Conservation (phyloP, 1,140 invertebrate species). For the Nomia melanderi region DNA sequence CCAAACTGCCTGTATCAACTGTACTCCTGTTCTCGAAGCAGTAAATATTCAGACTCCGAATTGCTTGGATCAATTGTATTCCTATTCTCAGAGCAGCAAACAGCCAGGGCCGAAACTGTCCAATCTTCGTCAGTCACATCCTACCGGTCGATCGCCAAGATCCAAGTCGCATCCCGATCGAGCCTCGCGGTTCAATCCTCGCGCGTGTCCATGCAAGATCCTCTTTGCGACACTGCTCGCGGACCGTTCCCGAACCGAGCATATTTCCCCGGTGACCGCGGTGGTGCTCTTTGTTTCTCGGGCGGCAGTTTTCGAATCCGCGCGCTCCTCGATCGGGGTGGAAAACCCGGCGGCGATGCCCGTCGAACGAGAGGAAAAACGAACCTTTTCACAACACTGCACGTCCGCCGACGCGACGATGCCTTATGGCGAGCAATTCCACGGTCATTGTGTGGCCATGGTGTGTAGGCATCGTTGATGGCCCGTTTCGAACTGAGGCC, state of each 20-base stretch:
- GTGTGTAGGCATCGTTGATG: constrained; percentile 77
- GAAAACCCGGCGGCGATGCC: background rate
- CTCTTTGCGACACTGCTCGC: background rate
- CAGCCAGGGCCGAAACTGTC: background rate
- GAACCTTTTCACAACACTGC: constrained; percentile 45
- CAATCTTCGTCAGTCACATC: background rate
- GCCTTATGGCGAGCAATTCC: constrained; percentile 59
- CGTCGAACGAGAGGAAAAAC: background rate
- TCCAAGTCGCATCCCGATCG: background rate
- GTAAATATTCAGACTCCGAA: too few species aligned
- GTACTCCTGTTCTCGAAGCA: too few species aligned
- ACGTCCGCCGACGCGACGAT: constrained; percentile 49
- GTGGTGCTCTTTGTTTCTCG: background rate
- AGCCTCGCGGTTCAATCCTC: background rate
- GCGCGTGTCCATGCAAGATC: background rate
- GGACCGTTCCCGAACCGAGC: background rate
- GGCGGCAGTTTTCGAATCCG: background rate
- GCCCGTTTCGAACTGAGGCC: constrained; percentile 78
- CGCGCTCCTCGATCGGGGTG: background rate
- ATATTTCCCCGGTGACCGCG: constrained; percentile 1
- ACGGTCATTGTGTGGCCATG: constrained; percentile 73
- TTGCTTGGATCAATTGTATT: too few species aligned
- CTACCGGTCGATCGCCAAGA: background rate
- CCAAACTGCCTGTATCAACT: background rate
- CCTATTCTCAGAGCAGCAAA: too few species aligned